Conservation (phyloP, 2,113 vertebrate genomes). For the Oreochromis niloticus region DNA sequence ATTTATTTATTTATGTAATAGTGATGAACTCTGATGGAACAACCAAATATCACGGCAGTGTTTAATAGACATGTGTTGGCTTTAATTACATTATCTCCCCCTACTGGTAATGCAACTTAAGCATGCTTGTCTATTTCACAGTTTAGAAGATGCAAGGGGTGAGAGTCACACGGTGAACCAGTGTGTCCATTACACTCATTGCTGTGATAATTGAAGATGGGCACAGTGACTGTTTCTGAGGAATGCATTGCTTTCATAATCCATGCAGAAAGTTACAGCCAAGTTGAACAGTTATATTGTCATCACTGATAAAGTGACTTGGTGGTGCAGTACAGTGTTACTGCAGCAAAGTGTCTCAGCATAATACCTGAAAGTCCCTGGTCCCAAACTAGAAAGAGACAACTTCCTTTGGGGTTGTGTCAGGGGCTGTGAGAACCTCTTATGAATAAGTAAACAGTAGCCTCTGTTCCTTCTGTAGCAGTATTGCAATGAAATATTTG, state of each 20-base stretch:
- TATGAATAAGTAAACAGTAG: neutral
- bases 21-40: neutral
- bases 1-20: neutral
- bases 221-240: neutral
- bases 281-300: neutral
- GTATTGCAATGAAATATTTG: neutral
- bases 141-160: neutral
- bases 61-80: neutral
- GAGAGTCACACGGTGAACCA: neutral
- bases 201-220: neutral
- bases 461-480: neutral
- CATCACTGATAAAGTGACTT: neutral
- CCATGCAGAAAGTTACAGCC: neutral
- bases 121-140: neutral
- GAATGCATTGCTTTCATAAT: neutral
- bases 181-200: neutral
- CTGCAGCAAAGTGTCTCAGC: neutral
- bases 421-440: neutral
- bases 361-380: neutral
- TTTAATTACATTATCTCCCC: neutral
- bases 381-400: neutral
- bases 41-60: neutral
- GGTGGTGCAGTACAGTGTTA: neutral
- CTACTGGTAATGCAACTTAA: neutral
- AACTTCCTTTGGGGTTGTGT: neutral